These are phyloP conservation scores for Argyrosomus regius DNA, from an alignment of 2,797 vertebrate genomes.

Conservation along the genomic window DNA sequence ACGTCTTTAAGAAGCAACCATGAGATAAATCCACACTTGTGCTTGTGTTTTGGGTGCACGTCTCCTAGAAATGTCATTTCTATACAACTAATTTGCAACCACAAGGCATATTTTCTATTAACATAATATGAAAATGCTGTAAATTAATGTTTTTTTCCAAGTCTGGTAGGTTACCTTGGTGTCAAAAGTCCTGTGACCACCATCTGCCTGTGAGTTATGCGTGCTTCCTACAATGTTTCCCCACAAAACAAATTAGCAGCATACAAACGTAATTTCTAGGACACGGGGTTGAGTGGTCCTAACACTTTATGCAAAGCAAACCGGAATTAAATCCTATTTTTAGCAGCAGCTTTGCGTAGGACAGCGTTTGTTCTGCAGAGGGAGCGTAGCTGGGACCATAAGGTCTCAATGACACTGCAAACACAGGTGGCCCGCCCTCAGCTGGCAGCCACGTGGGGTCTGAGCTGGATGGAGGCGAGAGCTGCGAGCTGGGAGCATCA, in stretches of 20 bases:
- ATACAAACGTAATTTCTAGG: slow-evolving; percentile 15
- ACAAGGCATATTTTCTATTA: neutral
- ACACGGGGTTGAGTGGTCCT: slow-evolving; percentile 34
- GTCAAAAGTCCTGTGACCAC: neutral
- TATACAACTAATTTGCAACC: neutral
- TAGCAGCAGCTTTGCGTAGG: slow-evolving; percentile 34
- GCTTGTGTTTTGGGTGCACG: neutral
- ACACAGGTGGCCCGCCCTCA: slow-evolving; percentile 67
- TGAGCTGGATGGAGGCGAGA: slow-evolving; percentile 34
- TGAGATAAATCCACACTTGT: neutral
- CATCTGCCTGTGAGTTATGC: neutral
- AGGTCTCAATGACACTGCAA: slow-evolving; percentile 77
- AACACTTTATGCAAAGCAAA: slow-evolving; percentile 50
- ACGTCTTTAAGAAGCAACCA: neutral
- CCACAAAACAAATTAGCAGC: slow-evolving; percentile 17
- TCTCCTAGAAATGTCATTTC: neutral
- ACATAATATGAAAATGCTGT: neutral
- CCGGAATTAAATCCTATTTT: slow-evolving; percentile 50
- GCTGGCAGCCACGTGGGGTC: slow-evolving; percentile 57
- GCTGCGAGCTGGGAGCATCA: slow-evolving; percentile 19
- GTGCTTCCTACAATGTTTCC: neutral
- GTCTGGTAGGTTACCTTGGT: neutral
- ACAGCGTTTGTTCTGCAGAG: slow-evolving; percentile 44
- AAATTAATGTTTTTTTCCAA: neutral
- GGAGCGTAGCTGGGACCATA: slow-evolving; percentile 45